These are phyloP conservation scores for Furnarius figulus DNA, from an alignment of 2,113 vertebrate species.

Conservation along the genomic window DNA sequence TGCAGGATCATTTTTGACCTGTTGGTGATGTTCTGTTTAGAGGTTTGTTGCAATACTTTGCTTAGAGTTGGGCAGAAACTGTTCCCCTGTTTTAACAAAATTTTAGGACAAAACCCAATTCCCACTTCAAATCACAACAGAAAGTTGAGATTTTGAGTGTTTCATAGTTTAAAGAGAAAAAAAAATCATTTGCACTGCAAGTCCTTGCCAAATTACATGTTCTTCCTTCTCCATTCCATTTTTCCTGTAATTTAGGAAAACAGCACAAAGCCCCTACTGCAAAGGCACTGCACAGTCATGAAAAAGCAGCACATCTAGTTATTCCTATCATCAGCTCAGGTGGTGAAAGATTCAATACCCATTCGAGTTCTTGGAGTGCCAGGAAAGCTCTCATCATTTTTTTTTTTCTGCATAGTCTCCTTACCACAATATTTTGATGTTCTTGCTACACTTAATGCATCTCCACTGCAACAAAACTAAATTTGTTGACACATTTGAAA, in stretches of 20 bases:
- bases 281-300: background rate
- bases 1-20: background rate
- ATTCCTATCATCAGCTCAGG: background rate
- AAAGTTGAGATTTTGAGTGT: background rate
- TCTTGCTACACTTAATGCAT: background rate
- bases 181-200: background rate
- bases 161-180: background rate
- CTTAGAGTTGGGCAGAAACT: background rate
- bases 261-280: rapidly evolving
- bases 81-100: background rate
- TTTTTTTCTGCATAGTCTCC: background rate
- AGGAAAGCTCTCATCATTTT: background rate
- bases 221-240: background rate
- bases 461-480: background rate
- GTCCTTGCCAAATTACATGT: background rate
- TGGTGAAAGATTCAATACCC: background rate
- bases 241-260: background rate
- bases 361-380: background rate
- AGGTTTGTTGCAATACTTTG: background rate
- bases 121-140: background rate
- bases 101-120: background rate
- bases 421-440: background rate
- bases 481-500: background rate
- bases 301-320: background rate
- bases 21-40: background rate